Base-by-base conservation (phyloP, 2,888 invertebrate species). In the Hypomecis atomaria region DNA sequence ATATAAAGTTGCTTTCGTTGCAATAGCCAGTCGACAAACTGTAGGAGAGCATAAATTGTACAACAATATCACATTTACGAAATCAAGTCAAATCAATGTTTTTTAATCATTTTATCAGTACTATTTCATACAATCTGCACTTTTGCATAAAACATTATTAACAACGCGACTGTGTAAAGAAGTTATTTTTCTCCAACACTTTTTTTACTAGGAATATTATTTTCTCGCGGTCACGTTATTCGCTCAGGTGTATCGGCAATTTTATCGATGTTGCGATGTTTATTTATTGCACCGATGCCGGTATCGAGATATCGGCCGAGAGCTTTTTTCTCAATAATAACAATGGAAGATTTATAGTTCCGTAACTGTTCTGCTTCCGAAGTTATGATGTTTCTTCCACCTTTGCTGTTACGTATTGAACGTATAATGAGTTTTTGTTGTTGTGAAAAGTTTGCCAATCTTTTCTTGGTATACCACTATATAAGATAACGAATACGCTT, bases 341-440 rank as follows among this genome's bases (percentile, higher is more conserved):
- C 89, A 90, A 89, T 86, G 76, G 77, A 70, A 88, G 90, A 91
- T 91, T 90, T 91, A 90, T 90, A 71, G 80, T 78, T 73, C 66
- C 65, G 70, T 65, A 71, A 68, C 66, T 70, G 66, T 62, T 66
- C 69, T 62, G 66, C 56, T 72, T 65, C 68, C 65, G 68, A 67
- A 69, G 72, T 69, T 67, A 67, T 71, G 71, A 66, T 65, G 71
- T 69, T 68, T 56, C 58, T 66, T 69, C 47, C 59, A 63, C 66
- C 67, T 68, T 66, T 68, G 58, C 55, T 45, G 50, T 55, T 54
- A 42, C n/a, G 33, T 44, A 11, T 43, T 11, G 34, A 43, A 43
- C 11, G 23, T 54, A 33, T 47, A 34, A 54, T 44, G 34, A 38
- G 34, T 34, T 44, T 42, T 42, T 44, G 3, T 23, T 47, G 10